phyloP scores from a whole-genome alignment of 2,113 vertebrate species.

The Rhinolophus ferrumequinum region DNA sequence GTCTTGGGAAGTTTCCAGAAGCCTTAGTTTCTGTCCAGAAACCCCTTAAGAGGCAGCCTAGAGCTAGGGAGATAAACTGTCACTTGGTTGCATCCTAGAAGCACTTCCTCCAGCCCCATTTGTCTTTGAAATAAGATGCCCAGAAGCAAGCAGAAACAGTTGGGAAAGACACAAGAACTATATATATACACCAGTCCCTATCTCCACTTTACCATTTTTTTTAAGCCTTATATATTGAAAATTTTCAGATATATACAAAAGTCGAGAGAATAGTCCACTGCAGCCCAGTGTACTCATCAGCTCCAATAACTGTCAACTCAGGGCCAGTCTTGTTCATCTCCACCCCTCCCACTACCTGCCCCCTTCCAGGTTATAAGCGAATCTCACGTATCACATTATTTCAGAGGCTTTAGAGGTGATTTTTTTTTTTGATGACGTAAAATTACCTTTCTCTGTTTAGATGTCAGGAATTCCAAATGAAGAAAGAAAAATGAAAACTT shows the following conservation, averaged over 20 bases:
- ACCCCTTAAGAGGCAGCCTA: neutral
- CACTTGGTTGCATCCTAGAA: too few relatives aligned
- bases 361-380: neutral
- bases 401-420: neutral
- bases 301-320: neutral
- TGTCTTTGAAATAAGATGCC: neutral
- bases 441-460: neutral
- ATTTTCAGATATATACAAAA: neutral
- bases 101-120: neutral
- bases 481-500: neutral
- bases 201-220: neutral
- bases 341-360: neutral
- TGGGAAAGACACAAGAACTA: neutral
- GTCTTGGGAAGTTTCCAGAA: neutral
- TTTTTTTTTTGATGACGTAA: constrained; percentile 1
- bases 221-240: neutral
- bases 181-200: neutral
- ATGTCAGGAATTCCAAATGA: constrained; percentile 5
- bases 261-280: neutral
- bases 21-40: neutral
- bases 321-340: neutral
- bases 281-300: accelerated
- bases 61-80: neutral
- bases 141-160: neutral
- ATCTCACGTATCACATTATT: neutral